A percentile compares a stretch with the other conserved stretches of the same genome.
Conservation (phyloP, 2,797 vertebrate genomes). For the Malacoctenus gilli region DNA sequence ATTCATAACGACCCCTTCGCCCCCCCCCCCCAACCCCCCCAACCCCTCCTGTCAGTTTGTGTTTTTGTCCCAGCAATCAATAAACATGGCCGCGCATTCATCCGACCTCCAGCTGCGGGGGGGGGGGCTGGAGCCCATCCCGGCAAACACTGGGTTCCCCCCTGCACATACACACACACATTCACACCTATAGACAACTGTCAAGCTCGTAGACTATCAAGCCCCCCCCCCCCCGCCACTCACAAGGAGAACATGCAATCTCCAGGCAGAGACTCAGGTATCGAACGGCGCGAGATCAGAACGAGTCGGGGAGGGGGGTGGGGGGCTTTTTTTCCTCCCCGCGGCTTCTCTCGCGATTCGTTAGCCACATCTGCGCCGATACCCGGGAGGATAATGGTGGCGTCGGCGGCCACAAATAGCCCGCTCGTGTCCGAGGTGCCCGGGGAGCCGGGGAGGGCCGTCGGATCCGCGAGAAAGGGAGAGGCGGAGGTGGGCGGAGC, state of each 20-base stretch:
- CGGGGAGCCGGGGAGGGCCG: constrained; percentile 19
- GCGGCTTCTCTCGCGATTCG: constrained; percentile 17
- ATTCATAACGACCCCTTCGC: constrained; percentile 28
- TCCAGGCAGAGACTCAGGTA: too few relatives aligned
- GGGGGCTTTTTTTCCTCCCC: constrained; percentile 1
- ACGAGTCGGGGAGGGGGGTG: too few relatives aligned
- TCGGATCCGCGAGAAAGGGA: constrained; percentile 26
- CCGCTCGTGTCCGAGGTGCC: constrained; percentile 24
- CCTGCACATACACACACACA: too few relatives aligned
- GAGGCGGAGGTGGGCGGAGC: constrained; percentile 48
- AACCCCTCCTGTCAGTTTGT: neutral
- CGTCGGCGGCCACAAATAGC: constrained; percentile 48
- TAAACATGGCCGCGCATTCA: constrained; percentile 13
- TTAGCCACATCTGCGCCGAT: constrained; percentile 27
- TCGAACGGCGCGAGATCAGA: too few relatives aligned
- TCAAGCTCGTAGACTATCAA: too few relatives aligned
- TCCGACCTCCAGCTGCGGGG: too few relatives aligned
- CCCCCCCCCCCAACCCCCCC: neutral
- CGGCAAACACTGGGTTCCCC: too few relatives aligned
- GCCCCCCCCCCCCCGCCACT: too few relatives aligned
- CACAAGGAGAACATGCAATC: too few relatives aligned
- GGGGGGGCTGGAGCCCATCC: too few relatives aligned
- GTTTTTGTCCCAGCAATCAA: constrained; percentile 40
- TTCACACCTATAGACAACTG: too few relatives aligned
- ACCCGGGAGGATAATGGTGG: constrained; percentile 27